These are phyloP conservation scores for Brevimyrus niger DNA, from an alignment of 2,113 vertebrate genomes.

Conservation along the genomic window DNA sequence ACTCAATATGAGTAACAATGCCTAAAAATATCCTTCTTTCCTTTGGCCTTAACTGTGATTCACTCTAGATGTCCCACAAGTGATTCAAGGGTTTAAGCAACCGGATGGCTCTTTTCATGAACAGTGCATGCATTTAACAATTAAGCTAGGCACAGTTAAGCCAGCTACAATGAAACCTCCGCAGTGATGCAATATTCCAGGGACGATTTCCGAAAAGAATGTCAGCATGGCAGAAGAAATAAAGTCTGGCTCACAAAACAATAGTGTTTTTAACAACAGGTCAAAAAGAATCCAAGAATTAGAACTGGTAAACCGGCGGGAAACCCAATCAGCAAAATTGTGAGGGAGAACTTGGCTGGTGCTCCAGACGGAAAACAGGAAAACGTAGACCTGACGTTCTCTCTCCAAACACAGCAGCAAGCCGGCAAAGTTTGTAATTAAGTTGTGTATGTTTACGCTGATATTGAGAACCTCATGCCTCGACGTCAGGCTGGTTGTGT, in stretches of 20 bases:
- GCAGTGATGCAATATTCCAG: not conserved
- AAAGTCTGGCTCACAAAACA: not conserved
- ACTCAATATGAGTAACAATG: not conserved
- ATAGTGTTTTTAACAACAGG: not conserved
- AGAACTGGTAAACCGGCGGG: not conserved
- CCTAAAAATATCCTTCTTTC: not conserved
- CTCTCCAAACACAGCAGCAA: not conserved
- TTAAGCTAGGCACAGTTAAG: not conserved
- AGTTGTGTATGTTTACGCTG: not conserved
- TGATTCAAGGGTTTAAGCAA: not conserved
- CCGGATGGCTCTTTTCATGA: not conserved
- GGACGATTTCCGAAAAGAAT: not conserved
- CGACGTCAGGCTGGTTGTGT: not conserved
- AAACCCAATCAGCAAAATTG: not conserved
- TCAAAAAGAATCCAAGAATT: conserved; percentile 6
- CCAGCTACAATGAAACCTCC: not conserved
- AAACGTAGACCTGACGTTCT: not conserved
- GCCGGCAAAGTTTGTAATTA: not conserved
- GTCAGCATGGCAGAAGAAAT: not conserved
- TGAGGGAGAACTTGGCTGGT: not conserved
- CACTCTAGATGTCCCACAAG: not conserved
- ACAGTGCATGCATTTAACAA: not conserved
- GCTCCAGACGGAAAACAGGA: not conserved
- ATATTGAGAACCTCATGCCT: not conserved
- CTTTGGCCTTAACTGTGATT: not conserved